Percentiles rank a stretch among this genome's conserved stretches.
Evolutionary conservation across 2,797 vertebrate genomes (phyloP).

Genomic region (Pseudochirops corinnae): DNA sequence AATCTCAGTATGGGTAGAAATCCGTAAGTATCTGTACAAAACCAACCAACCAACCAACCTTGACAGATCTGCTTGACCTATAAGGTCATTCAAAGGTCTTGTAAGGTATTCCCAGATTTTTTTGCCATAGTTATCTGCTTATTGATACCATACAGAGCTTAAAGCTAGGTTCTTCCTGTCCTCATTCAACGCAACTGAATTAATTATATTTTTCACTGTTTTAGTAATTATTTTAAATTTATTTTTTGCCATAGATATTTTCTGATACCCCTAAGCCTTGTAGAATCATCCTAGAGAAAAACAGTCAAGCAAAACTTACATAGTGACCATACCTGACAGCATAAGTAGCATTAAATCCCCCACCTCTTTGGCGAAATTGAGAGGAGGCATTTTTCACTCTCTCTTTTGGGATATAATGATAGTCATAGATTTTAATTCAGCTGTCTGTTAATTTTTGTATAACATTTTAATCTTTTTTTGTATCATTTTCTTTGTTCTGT

Average conservation of each 20-base stretch:
- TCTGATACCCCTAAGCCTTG: background rate
- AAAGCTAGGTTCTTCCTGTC: background rate
- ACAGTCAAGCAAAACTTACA: background rate
- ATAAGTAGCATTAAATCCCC: background rate
- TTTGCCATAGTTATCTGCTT: background rate
- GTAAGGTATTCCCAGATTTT: background rate
- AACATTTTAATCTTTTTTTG: background rate
- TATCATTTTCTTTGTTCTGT: background rate
- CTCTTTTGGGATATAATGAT: background rate
- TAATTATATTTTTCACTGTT: background rate
- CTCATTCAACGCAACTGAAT: background rate
- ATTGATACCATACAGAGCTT: background rate
- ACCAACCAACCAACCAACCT: background rate
- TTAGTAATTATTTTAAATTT: background rate
- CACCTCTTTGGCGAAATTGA: background rate
- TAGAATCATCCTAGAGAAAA: background rate
- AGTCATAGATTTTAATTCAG: background rate
- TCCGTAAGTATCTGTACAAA: background rate
- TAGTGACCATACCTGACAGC: background rate
- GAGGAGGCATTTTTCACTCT: background rate
- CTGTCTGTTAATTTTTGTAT: background rate
- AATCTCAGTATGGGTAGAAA: background rate
- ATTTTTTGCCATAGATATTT: background rate
- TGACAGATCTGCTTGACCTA: background rate
- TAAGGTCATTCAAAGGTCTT: background rate